Base-by-base conservation (phyloP, 1,140 invertebrate species). In the Anastrepha obliqua region DNA sequence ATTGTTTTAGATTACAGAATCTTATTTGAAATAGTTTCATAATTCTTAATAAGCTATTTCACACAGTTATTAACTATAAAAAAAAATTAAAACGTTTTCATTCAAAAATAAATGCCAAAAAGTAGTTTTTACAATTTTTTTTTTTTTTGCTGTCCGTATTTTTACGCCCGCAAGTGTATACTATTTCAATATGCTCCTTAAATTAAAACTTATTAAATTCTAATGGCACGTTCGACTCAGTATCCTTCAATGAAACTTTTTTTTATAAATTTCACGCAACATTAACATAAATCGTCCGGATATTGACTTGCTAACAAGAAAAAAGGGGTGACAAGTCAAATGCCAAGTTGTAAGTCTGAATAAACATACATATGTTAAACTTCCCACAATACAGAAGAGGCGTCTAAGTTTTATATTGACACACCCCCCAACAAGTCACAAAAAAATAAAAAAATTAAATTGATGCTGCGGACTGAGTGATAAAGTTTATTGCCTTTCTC, bases 211-310 rank as follows among this genome's bases (percentile, higher is more conserved):
- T 67, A 39, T 42, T 67, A 29, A 15, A 67, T 67, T 70, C 39
- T 11, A 70, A 70, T 70, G 11, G 44, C 15, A 39, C 15, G 39
- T 29, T 4, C 67, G 44, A 7, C 67, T 74, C 29, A 39, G 4
- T 11, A 39, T 29, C 29, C 13, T 67, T 3, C n/a, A 67, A 67
- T 67, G 20, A n/a, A 11, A 13, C 39, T 67, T 67, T 13, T 29
- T 47, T 74, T 74, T 47, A 47, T 74, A 74, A 47, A 47, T 74
- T 74, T 44, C 67, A 44, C 42, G 13, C 42, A 47, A 47, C 15
- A 74, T 74, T 74, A 17, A 74, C 67, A 74, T 74, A 47, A 74
- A 74, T 74, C 42, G 39, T 44, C 7, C 11, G 9, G 67, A 74
- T 74, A 44, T 47, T 74, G 42, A 42, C 65, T 67, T 39, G 29